phyloP scores from a whole-genome alignment of 1,140 invertebrate species.

The Halesus radiatus region DNA sequence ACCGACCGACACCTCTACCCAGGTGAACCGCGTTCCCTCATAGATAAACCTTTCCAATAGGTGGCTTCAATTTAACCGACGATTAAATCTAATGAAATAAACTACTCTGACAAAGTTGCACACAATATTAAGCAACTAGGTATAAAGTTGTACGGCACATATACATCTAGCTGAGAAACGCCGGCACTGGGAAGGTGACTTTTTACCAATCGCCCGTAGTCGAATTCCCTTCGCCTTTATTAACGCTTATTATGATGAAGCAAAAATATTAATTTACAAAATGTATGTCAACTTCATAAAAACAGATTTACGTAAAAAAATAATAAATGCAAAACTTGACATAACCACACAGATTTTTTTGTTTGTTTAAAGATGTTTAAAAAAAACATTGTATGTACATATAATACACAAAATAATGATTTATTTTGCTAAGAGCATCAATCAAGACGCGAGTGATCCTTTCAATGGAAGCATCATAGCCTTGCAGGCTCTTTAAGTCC shows the following conservation, averaged over 20 bases:
- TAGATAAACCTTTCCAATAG: constrained; percentile 17
- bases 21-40: too few relatives aligned
- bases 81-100: constrained; percentile 18
- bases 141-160: background rate
- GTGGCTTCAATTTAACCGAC: background rate
- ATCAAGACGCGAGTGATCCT: too few relatives aligned
- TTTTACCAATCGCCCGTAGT: background rate
- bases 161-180: background rate
- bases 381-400: too few relatives aligned
- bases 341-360: too few relatives aligned
- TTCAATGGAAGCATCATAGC: too few relatives aligned
- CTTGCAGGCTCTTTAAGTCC: too few relatives aligned
- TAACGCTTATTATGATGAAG: background rate
- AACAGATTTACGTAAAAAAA: too few relatives aligned
- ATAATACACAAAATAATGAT: too few relatives aligned
- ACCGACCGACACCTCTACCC: background rate
- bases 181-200: background rate
- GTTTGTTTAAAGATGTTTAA: too few relatives aligned
- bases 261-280: constrained; percentile 3
- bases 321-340: too few relatives aligned
- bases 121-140: constrained; percentile 21
- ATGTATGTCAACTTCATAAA: constrained; percentile 10
- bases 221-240: background rate
- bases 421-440: too few relatives aligned
- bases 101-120: background rate